These are phyloP conservation scores for Marronus borbonicus DNA, from an alignment of 2,888 invertebrate genomes.

Conservation along the genomic window DNA sequence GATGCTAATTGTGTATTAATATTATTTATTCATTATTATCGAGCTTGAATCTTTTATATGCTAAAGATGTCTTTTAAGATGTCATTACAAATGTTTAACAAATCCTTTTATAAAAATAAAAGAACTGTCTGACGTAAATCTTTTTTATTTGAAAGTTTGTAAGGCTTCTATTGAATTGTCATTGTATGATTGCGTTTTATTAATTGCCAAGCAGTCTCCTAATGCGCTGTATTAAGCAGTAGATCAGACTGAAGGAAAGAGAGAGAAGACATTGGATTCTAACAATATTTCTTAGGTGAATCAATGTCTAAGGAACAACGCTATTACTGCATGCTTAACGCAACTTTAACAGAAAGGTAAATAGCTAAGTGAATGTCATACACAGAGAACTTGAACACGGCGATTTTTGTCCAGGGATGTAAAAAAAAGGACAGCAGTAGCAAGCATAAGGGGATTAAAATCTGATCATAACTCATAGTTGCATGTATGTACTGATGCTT, in stretches of 20 bases:
- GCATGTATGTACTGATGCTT: conserved; percentile 59
- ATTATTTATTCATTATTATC: conserved; percentile 43
- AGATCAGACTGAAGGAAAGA: neutral
- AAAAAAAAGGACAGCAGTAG: conserved; percentile 50
- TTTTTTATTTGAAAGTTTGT: neutral
- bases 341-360: conserved; percentile 22
- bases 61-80: neutral
- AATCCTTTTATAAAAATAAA: too few species aligned
- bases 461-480: conserved; percentile 58
- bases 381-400: conserved; percentile 13
- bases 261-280: conserved; percentile 35
- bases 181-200: conserved; percentile 12
- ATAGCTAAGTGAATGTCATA: conserved; percentile 30
- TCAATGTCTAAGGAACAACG: conserved; percentile 26
- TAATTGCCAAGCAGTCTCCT: conserved; percentile 3
- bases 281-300: conserved; percentile 47
- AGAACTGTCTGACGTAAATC: too few species aligned
- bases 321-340: neutral
- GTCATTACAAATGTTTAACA: conserved; percentile 3
- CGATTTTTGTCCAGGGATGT: conserved; percentile 40
- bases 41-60: conserved; percentile 14
- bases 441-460: conserved; percentile 55
- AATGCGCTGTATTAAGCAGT: conserved; percentile 35
- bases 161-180: conserved; percentile 22
- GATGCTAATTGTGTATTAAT: conserved; percentile 49